A percentile compares a stretch with the other conserved stretches of the same genome.
phyloP scores from a whole-genome alignment of 1,140 invertebrate species.

The Carposina sasakii region DNA sequence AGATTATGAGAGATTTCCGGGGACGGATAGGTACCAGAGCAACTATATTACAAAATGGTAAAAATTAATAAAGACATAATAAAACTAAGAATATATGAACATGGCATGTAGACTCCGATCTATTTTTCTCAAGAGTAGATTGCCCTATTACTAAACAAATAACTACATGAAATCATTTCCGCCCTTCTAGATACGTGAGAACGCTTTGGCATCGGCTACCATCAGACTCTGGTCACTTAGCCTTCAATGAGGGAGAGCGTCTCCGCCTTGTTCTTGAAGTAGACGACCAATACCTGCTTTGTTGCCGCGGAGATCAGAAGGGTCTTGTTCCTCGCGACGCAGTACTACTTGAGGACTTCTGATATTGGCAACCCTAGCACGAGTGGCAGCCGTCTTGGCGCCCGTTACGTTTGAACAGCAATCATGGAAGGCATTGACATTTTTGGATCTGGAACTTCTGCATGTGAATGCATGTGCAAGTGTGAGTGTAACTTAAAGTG shows the following conservation, averaged over 20 bases:
- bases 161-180: too few relatives aligned
- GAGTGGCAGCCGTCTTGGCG: slow-evolving; percentile 60
- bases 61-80: too few relatives aligned
- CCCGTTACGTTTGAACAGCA: slow-evolving; percentile 36
- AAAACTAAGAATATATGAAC: too few relatives aligned
- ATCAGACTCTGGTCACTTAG: slow-evolving; percentile 84
- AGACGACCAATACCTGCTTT: slow-evolving; percentile 83
- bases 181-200: slow-evolving; percentile 80
- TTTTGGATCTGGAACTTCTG: not conserved
- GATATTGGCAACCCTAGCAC: slow-evolving; percentile 59
- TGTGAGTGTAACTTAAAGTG: slow-evolving; percentile 5
- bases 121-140: too few relatives aligned
- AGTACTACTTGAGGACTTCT: slow-evolving; percentile 74
- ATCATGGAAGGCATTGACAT: slow-evolving; percentile 9
- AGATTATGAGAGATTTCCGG: too few relatives aligned
- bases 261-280: slow-evolving; percentile 83
- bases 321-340: slow-evolving; percentile 83
- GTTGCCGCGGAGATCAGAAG: slow-evolving; percentile 83
- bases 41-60: too few relatives aligned
- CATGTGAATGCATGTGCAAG: too few relatives aligned
- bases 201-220: slow-evolving; percentile 82
- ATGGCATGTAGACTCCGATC: too few relatives aligned
- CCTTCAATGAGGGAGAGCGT: slow-evolving; percentile 84
- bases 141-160: too few relatives aligned
- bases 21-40: too few relatives aligned